Evolutionary conservation across 2,113 vertebrate species (phyloP), one percentile per base, ranked within the genome.

Genomic region (Vulpes ferrilata): DNA sequence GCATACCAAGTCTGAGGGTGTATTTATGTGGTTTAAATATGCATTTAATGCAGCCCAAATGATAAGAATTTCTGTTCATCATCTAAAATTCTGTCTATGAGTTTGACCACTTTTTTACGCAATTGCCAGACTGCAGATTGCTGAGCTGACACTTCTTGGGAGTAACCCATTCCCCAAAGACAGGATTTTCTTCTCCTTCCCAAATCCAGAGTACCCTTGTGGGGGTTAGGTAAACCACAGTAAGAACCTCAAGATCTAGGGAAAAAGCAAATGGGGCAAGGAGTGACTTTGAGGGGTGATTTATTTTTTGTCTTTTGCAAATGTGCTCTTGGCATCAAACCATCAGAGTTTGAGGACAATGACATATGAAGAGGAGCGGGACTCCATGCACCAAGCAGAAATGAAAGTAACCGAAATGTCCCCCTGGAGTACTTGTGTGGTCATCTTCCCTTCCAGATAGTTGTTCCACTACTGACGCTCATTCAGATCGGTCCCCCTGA

Each of bases 61-160:
- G 79, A 94, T 94, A 22, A 88, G 85, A 83, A 30, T 35, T 90
- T 76, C 94, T 64, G 71, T 60, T 64, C 23, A 62, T 55, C 30
- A 86, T 19, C 65, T 91, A 71, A 48, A 88, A 80, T 94, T 76
- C 64, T 62, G 27, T 81, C 74, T 88, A 20, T 35, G 64, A 78
- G 48, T 38, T 67, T 93, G 35, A 60, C 32, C 81, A 35, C 11
- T 78, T 73, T 84, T 65, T 60, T 32, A 51, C n/a, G 62, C 48
- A 82, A 43, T 7, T 32, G 83, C 19, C 38, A 69, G 30, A 19
- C 38, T 80, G 3, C 48, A 60, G 35, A 22, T 27, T 32, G 51
- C 38, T 1, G 1, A 15, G 55, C 64, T 79, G 74, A 59, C 3
- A 35, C 13, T n/a, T 71, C 51, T 62, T 74, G 57, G 32, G n/a